Evolutionary conservation across 1,140 invertebrate genomes (phyloP).

Genomic region (Bombus superbus): DNA sequence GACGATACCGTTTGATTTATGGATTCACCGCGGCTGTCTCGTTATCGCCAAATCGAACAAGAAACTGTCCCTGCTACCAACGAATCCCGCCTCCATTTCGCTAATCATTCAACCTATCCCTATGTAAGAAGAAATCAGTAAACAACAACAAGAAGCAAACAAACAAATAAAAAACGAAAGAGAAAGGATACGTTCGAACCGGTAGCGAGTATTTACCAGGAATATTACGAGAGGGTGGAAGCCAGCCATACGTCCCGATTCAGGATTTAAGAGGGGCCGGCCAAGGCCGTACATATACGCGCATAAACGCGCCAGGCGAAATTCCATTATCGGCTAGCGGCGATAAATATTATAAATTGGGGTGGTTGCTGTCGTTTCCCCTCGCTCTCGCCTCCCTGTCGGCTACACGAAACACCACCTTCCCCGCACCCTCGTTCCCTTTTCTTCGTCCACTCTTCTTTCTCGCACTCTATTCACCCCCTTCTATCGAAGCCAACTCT

Average conservation of each 20-base stretch:
- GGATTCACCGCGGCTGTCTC: background rate
- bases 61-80: background rate
- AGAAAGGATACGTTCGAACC: background rate
- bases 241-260: constrained; percentile 60
- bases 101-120: background rate
- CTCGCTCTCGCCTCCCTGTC: constrained; percentile 23
- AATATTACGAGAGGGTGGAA: constrained; percentile 57
- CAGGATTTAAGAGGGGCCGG: constrained; percentile 60
- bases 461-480: constrained; percentile 28
- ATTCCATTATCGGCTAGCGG: constrained; percentile 78
- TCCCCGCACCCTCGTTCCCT: background rate
- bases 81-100: background rate
- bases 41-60: background rate
- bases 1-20: background rate
- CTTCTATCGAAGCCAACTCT: background rate
- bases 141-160: background rate
- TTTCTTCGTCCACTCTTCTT: constrained; percentile 44
- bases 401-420: constrained; percentile 51
- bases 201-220: constrained; percentile 54
- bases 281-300: constrained; percentile 29
- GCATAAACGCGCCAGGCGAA: constrained; percentile 64
- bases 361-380: constrained; percentile 44
- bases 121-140: too few relatives aligned
- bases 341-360: constrained; percentile 82
- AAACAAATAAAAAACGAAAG: background rate